Evolutionary conservation across 1,140 invertebrate species (phyloP).

Genomic region (Drosophila jambulina): DNA sequence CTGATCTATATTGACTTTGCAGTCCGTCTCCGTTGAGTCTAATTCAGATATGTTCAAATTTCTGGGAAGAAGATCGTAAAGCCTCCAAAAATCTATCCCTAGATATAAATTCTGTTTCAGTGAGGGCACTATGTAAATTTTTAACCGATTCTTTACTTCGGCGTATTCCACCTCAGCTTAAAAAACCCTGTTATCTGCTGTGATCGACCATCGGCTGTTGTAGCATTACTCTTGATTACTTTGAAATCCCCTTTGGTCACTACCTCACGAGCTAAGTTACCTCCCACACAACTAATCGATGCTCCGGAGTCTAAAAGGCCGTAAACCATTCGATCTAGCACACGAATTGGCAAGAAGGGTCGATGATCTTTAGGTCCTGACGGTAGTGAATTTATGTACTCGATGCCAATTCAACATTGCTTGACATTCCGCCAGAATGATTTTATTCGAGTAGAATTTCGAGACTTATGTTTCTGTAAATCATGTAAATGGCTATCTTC

Average conservation of each 20-base stretch:
- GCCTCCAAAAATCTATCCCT: too few species aligned
- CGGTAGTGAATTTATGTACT: too few species aligned
- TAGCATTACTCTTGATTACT: neutral
- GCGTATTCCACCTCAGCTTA: neutral
- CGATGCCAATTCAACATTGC: too few species aligned
- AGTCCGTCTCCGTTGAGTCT: too few species aligned
- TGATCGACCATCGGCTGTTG: neutral
- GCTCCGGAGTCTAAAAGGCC: neutral
- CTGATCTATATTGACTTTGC: too few species aligned
- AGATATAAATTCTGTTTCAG: neutral
- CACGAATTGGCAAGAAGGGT: neutral
- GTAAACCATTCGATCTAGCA: neutral
- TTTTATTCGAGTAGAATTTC: too few species aligned
- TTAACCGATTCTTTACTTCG: neutral
- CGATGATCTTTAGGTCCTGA: too few species aligned
- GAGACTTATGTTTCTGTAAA: too few species aligned
- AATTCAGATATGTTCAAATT: too few species aligned
- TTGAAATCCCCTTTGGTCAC: neutral
- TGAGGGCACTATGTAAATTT: neutral
- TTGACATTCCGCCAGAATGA: too few species aligned
- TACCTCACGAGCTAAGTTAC: neutral
- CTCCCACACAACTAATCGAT: neutral
- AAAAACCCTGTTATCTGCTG: neutral
- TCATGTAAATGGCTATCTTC: too few species aligned
- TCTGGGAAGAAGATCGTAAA: too few species aligned